Evolutionary conservation across 2,888 invertebrate species (phyloP), one percentile per base, ranked within the genome.

Genomic region (Apoda limacodes): DNA sequence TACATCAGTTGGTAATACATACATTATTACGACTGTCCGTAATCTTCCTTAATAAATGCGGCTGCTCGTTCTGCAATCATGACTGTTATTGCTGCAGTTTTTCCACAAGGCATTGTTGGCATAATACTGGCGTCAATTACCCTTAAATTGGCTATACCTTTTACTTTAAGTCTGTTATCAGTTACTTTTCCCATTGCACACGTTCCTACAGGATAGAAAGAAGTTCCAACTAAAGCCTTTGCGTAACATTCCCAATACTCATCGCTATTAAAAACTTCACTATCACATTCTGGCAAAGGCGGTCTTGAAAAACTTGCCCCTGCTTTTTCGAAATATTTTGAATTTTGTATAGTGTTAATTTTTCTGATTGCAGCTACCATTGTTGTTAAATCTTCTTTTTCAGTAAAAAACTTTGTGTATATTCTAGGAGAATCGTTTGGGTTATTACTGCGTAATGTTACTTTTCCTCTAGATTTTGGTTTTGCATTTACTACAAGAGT

Each of bases 211-310:
- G n/a, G n/a, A n/a, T n/a, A n/a, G n/a, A n/a, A n/a, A n/a, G n/a
- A n/a, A n/a, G n/a, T n/a, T n/a, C n/a, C n/a, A n/a, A n/a, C 71
- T 41, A 58, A 49, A 13, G 55, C 52, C 20, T 28, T 49, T 2
- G 71, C 54, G 9, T 44, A 48, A 44, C 87, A 87, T 29, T 55
- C 68, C 58, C 81, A 62, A 45, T 65, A 64, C 4, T 72, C 75
- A 11, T 49, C 50, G 1, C 32, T 2, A 48, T 42, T 2, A 69
- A 36, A 19, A 68, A 50, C 3, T 74, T 39, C 5, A 17, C 7
- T 7, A 7, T 17, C 17, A 7, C 2, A 63, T 44, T 13, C 45
- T 45, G 4, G 71, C 68, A 1, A 50, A 45, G 37, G 59, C 60
- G 1, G 34, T 14, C 17, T 39, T 55, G 21, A 76, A 7, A 17